These are phyloP conservation scores for Dolichallabes microphthalmus DNA, from an alignment of 2,113 vertebrate species.

Conservation along the genomic window DNA sequence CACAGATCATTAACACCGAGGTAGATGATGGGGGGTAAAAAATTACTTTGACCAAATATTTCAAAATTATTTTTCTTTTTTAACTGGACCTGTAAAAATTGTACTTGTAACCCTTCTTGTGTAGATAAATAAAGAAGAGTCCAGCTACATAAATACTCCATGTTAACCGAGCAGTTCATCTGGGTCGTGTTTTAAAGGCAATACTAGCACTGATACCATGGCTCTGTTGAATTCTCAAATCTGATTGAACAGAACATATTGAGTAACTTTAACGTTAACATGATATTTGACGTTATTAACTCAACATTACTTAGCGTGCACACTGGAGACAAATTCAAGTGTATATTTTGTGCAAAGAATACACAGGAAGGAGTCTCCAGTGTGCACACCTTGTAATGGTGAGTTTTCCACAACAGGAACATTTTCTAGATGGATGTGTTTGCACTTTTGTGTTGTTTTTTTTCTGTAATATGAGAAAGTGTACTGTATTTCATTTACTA, in stretches of 20 bases:
- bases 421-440: background rate
- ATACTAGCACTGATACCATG: background rate
- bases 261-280: no score
- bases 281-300: no score
- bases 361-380: background rate
- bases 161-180: background rate
- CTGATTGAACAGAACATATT: background rate
- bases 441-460: background rate
- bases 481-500: no score
- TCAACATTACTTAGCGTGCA: no score
- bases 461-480: background rate
- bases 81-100: no score
- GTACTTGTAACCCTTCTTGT: background rate
- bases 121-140: background rate
- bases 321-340: no score
- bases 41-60: no score
- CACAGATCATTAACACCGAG: no score
- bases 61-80: background rate
- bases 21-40: no score
- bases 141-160: background rate
- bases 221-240: background rate
- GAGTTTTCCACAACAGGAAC: no score
- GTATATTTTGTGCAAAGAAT: no score
- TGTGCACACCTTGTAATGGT: background rate
- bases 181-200: background rate